Base-by-base conservation (phyloP, 2,113 vertebrate species). In the Proterorhinus semilunaris region DNA sequence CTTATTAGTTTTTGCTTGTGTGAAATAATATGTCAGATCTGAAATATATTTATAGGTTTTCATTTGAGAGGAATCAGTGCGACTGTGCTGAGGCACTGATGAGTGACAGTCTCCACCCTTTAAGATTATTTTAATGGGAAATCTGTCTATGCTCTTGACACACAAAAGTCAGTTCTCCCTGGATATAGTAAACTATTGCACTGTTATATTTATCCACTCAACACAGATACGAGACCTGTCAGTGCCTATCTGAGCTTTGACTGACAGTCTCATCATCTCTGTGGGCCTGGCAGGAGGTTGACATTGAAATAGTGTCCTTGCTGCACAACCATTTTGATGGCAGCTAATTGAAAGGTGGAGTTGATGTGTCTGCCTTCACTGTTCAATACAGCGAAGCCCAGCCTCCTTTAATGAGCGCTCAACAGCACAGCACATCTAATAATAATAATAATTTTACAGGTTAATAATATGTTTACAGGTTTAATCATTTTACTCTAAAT, bases 41-140 rank as follows among this genome's bases (percentile, higher is more conserved):
- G 65, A 36, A 36, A 36, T 36, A 1, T 36, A 36, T 36, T 78
- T 82, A 85, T 80, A 68, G 67, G 72, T n/a, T 46, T 6, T 1
- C 27, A 17, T 1, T 36, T 36, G 27, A 36, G 27, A 36, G 27
- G 4, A 36, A 36, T 36, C 27, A 36, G 27, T 36, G 27, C 27
- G 27, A 65, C 61, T 80, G 53, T 77, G 79, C 77, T 76, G 73
- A 81, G 71, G 81, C 70, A 62, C 55, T 69, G 11, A 17, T 59
- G 62, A 61, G n/a, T 51, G n/a, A 21, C 69, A 79, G 70, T 71
- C 83, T 80, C 73, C 53, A 58, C 74, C 70, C 50, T 62, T 74
- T 72, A 15, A 75, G 73, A 89, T 76, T 76, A 72, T 51, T 66
- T 77, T 57, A 82, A 88, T 86, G 73, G 82, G 71, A 81, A 72